Conservation (phyloP, 1,140 invertebrate species). For the Saxidomus purpurata region DNA sequence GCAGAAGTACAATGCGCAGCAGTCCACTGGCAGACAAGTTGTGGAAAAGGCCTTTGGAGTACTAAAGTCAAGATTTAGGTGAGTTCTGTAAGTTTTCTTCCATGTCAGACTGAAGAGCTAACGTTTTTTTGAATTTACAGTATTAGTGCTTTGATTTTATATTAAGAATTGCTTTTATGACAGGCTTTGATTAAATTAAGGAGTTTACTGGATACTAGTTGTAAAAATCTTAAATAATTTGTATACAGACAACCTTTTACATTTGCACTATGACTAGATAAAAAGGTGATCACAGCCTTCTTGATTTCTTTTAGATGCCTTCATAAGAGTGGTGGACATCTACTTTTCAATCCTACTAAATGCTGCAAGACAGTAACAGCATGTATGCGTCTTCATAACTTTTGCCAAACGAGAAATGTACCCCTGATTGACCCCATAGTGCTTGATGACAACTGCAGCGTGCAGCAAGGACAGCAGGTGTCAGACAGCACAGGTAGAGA, state of each 20-base stretch:
- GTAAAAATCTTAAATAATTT: not conserved
- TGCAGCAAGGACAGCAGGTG: too few relatives aligned
- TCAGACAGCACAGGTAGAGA: too few relatives aligned
- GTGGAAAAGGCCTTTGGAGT: not conserved
- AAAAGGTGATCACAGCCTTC: too few relatives aligned
- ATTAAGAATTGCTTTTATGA: not conserved
- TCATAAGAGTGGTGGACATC: not conserved
- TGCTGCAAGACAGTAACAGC: not conserved
- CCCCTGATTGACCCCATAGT: not conserved
- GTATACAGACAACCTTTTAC: not conserved
- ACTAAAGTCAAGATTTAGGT: slow-evolving; percentile 34
- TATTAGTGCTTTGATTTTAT: not conserved
- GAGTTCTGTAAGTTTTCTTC: too few relatives aligned
- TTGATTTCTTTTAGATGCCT: not conserved
- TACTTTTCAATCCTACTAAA: not conserved
- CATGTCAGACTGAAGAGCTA: not conserved
- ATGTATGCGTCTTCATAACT: not conserved
- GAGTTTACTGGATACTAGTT: too few relatives aligned
- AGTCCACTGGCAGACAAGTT: not conserved
- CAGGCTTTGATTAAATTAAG: not conserved
- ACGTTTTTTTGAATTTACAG: not conserved
- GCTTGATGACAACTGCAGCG: too few relatives aligned
- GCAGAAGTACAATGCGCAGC: not conserved
- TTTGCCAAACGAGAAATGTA: not conserved
- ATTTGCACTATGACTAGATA: not conserved